These are phyloP conservation scores for Macrobrachium nipponense DNA, from an alignment of 1,140 invertebrate genomes.

Conservation along the genomic window DNA sequence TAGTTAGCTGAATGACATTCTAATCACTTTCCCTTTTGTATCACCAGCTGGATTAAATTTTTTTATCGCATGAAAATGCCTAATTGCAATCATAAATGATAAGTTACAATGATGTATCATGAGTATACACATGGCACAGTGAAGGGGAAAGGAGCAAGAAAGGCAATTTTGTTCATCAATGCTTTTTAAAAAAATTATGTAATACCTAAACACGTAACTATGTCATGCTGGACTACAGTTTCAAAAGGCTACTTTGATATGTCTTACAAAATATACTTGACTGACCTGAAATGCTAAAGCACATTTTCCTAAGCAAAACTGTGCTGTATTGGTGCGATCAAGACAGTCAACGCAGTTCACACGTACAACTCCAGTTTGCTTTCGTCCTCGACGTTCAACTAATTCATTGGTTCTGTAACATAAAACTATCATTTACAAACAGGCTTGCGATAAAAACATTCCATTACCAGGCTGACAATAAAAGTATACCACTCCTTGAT, in stretches of 20 bases:
- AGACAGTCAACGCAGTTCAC: slow-evolving; percentile 99
- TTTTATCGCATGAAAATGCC: too few species aligned
- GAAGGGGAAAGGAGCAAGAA: too few species aligned
- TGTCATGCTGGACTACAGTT: too few species aligned
- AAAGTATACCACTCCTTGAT: neutral
- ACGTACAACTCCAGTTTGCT: slow-evolving; percentile 93
- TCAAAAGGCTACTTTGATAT: too few species aligned
- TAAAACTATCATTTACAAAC: too few species aligned
- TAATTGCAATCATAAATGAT: too few species aligned
- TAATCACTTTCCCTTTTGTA: too few species aligned
- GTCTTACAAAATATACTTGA: neutral
- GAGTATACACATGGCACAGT: neutral
- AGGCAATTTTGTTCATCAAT: too few species aligned
- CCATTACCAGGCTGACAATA: neutral
- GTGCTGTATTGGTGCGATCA: slow-evolving; percentile 98
- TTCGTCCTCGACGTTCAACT: slow-evolving; percentile 40
- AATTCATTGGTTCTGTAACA: slow-evolving; percentile 19
- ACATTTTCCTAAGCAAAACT: slow-evolving; percentile 98
- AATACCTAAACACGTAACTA: too few species aligned
- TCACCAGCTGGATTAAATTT: too few species aligned
- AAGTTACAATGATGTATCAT: neutral
- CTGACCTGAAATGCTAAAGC: slow-evolving; percentile 87
- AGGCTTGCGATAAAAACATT: neutral
- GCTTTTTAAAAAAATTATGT: too few species aligned
- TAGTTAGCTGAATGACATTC: too few species aligned